phyloP scores from a whole-genome alignment of 2,797 vertebrate species.

The Rallus crepitans region DNA sequence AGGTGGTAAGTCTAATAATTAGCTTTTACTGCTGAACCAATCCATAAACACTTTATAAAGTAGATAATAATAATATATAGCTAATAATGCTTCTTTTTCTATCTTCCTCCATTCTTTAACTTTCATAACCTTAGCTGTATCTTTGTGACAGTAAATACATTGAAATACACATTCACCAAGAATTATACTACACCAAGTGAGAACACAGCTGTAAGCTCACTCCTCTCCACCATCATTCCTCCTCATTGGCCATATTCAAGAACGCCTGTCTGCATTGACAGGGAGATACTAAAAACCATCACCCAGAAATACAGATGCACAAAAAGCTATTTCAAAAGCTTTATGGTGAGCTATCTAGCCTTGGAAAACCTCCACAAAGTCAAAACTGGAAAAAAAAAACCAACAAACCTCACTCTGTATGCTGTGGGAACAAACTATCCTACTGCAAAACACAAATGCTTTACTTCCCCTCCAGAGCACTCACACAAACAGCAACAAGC shows the following conservation, averaged over 20 bases:
- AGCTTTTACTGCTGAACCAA: not conserved
- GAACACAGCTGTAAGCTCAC: not conserved
- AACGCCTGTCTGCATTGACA: not conserved
- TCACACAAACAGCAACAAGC: not conserved
- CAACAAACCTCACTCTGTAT: not conserved
- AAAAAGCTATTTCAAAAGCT: not conserved
- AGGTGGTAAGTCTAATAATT: not conserved
- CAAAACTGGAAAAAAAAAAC: not conserved
- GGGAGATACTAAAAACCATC: not conserved
- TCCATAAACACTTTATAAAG: not conserved
- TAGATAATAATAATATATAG: not conserved
- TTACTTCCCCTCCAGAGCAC: not conserved
- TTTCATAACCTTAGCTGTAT: not conserved
- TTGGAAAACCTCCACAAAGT: not conserved
- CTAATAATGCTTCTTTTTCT: not conserved
- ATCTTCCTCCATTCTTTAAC: not conserved
- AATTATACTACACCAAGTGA: not conserved
- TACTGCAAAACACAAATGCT: not conserved
- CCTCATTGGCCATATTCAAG: not conserved
- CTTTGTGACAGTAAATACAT: not conserved
- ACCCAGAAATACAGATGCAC: not conserved
- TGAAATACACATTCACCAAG: not conserved
- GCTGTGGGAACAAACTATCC: not conserved
- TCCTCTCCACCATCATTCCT: not conserved
- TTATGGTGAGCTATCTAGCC: not conserved